Conservation (phyloP, 2,797 vertebrate species). For the Darevskia nairensis region DNA sequence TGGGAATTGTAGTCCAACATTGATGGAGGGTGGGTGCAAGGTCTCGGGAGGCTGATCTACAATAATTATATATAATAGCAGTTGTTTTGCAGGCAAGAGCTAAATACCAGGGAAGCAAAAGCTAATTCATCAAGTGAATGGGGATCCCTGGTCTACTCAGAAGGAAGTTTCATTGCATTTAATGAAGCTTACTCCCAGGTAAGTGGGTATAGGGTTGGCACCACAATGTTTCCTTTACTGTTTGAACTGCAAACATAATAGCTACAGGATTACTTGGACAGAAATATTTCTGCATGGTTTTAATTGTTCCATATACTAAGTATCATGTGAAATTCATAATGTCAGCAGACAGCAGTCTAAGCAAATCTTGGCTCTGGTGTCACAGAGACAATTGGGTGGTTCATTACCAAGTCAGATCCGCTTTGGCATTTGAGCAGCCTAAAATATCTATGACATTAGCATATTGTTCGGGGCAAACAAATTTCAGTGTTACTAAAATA, state of each 20-base stretch:
- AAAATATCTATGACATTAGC: constrained; percentile 32
- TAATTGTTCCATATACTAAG: constrained; percentile 10
- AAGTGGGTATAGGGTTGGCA: too few relatives aligned
- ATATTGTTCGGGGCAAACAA: constrained; percentile 7
- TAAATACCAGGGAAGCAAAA: too few relatives aligned
- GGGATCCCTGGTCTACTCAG: too few relatives aligned
- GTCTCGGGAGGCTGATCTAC: too few relatives aligned
- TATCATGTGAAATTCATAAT: constrained; percentile 30
- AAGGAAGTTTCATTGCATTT: too few relatives aligned
- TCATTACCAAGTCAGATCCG: constrained; percentile 24
- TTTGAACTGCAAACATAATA: neutral
- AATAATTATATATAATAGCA: too few relatives aligned
- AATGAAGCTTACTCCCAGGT: too few relatives aligned
- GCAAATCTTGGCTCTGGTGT: constrained; percentile 21
- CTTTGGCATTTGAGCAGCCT: constrained; percentile 21
- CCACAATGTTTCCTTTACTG: too few relatives aligned
- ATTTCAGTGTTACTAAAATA: constrained; percentile 12
- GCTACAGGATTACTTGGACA: neutral
- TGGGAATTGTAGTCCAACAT: too few relatives aligned
- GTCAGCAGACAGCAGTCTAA: neutral
- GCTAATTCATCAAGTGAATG: too few relatives aligned
- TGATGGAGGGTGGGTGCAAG: too few relatives aligned
- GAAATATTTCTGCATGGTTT: constrained; percentile 24
- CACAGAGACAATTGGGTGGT: constrained; percentile 10
- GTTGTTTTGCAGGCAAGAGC: too few relatives aligned